These are phyloP conservation scores for Peromyscus nudipes DNA, from an alignment of 2,797 vertebrate genomes.

Conservation along the genomic window DNA sequence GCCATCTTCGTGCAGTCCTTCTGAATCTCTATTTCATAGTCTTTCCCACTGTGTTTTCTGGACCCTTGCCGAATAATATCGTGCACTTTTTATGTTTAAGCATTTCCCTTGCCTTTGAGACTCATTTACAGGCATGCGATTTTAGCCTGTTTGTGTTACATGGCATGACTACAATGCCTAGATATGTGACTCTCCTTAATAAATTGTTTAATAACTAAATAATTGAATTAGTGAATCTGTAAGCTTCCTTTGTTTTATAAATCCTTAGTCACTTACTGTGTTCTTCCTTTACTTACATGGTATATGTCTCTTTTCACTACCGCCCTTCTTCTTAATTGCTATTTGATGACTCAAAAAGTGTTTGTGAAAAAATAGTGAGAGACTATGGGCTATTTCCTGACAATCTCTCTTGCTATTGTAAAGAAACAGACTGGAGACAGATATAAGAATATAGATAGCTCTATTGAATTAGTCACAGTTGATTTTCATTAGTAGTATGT, in stretches of 20 bases:
- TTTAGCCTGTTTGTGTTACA: conserved; percentile 5
- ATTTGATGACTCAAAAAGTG: conserved; percentile 23
- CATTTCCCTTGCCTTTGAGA: not conserved
- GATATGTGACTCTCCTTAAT: not conserved
- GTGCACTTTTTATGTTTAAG: not conserved
- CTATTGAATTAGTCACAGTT: not conserved
- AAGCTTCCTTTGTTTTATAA: not conserved
- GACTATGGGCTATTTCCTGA: conserved; percentile 5
- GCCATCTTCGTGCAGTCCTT: not conserved
- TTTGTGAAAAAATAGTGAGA: conserved; percentile 12
- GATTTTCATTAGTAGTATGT: not conserved
- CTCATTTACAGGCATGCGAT: not conserved
- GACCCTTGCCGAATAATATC: not conserved
- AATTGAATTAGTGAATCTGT: not conserved
- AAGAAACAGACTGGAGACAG: conserved; percentile 1
- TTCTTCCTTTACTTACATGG: not conserved
- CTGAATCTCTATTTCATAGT: not conserved
- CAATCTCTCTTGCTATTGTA: not conserved
- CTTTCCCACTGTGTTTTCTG: not conserved
- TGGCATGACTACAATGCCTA: not conserved
- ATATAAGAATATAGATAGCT: conserved; percentile 17
- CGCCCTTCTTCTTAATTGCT: not conserved
- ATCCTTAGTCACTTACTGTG: not conserved
- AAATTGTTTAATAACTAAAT: conserved; percentile 19
- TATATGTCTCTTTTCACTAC: not conserved